Evolutionary conservation across 2,113 vertebrate species (phyloP).

Genomic region (Sorex araneus): DNA sequence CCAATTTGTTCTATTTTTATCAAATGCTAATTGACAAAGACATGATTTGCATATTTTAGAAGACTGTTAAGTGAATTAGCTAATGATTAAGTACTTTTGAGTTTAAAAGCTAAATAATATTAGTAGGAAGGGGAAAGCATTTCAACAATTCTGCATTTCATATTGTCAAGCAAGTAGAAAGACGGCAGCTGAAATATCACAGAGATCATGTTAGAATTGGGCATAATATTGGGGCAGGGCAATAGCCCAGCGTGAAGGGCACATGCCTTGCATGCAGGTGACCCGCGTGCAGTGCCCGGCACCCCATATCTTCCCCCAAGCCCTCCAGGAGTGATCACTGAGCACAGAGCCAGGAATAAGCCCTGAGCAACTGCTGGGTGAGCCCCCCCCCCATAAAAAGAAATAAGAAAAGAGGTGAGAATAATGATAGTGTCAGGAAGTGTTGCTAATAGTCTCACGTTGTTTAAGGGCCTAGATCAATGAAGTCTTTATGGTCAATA

Average conservation of each 20-base stretch:
- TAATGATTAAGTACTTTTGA: constrained; percentile 54
- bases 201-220: background rate
- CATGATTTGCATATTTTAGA: constrained; percentile 68
- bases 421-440: rapidly evolving
- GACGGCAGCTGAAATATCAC: rapidly evolving
- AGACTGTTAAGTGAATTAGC: constrained; percentile 58
- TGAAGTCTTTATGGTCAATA: rapidly evolving
- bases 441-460: rapidly evolving
- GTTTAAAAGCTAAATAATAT: constrained; percentile 60
- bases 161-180: background rate
- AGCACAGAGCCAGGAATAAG: too few relatives aligned
- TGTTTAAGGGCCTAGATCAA: background rate
- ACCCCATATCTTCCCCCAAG: too few relatives aligned
- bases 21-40: constrained; percentile 62
- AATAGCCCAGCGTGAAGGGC: too few relatives aligned
- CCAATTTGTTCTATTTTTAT: constrained; percentile 70
- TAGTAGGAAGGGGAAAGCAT: constrained; percentile 39
- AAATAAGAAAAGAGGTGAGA: too few relatives aligned
- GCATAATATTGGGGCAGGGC: too few relatives aligned
- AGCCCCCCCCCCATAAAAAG: too few relatives aligned
- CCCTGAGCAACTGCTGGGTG: too few relatives aligned
- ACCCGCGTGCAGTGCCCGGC: too few relatives aligned
- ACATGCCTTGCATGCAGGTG: too few relatives aligned
- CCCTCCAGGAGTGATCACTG: too few relatives aligned
- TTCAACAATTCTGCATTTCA: background rate